These are phyloP conservation scores for Archivesica marissinica DNA, from an alignment of 1,140 invertebrate species.

Conservation along the genomic window DNA sequence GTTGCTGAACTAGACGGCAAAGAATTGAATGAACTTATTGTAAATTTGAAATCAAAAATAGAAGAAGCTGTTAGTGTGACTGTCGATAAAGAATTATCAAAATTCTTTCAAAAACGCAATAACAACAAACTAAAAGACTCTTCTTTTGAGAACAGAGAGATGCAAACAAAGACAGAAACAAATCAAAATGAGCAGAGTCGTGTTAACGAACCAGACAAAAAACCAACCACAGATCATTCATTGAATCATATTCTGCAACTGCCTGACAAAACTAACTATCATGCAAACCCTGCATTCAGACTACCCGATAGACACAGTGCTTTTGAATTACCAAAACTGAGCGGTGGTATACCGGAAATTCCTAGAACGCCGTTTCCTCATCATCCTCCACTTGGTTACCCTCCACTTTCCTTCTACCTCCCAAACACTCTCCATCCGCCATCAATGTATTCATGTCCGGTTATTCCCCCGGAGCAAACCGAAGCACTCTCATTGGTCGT, in stretches of 20 bases:
- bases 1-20: conserved; percentile 79
- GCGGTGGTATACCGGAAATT: conserved; percentile 66
- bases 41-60: conserved; percentile 91
- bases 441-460: conserved; percentile 87
- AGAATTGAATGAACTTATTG: conserved; percentile 93
- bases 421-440: conserved; percentile 86
- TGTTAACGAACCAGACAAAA: conserved; percentile 52
- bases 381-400: conserved; percentile 73
- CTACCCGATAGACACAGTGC: conserved; percentile 76
- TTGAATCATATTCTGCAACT: conserved; percentile 48
- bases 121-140: conserved; percentile 40
- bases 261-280: conserved; percentile 45
- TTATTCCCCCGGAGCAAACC: conserved; percentile 92
- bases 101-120: conserved; percentile 62
- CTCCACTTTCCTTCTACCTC: conserved; percentile 76
- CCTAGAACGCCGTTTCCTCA: conserved; percentile 61
- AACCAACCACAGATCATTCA: conserved; percentile 61
- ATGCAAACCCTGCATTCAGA: conserved; percentile 34
- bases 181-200: conserved; percentile 59
- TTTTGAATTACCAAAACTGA: conserved; percentile 72
- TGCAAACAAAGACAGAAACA: conserved; percentile 56
- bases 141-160: conserved; percentile 10
- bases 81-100: conserved; percentile 82
- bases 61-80: conserved; percentile 88
- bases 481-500: conserved; percentile 96